Percentiles rank a stretch among this genome's conserved stretches.
Evolutionary conservation across 2,888 invertebrate genomes (phyloP).

Genomic region (Mystacides longicornis): DNA sequence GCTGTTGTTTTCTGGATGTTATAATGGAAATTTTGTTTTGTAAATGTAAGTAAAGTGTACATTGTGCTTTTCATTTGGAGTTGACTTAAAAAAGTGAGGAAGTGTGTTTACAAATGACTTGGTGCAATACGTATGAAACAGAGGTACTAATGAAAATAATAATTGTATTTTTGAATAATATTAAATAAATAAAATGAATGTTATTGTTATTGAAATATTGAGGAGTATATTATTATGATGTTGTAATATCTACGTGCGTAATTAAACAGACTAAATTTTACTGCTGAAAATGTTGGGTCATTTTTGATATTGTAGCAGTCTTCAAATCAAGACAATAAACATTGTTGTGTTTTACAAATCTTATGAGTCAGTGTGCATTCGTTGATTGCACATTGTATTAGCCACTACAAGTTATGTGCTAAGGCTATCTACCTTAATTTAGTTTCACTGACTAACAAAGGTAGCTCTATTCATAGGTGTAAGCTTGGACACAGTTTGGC

Average conservation of each 20-base stretch:
- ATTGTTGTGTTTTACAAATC: slow-evolving; percentile 1
- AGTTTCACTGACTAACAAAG: too few relatives aligned
- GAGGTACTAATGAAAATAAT: neutral
- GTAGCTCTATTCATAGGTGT: too few relatives aligned
- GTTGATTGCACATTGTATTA: neutral
- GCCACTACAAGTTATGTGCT: neutral
- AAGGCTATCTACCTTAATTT: neutral
- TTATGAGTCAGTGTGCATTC: neutral
- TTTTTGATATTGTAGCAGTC: neutral
- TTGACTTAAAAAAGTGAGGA: neutral
- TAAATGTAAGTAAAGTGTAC: neutral
- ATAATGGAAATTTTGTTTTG: neutral
- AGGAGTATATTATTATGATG: neutral
- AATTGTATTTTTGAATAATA: slow-evolving; percentile 1
- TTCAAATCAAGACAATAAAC: neutral
- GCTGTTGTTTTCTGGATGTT: neutral
- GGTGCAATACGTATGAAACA: neutral
- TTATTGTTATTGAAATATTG: neutral
- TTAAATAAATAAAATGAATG: neutral
- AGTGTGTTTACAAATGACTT: neutral
- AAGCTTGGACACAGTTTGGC: too few relatives aligned
- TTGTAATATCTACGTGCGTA: neutral
- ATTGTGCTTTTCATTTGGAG: neutral
- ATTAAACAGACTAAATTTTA: neutral
- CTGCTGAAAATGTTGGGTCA: neutral